Evolutionary conservation across 2,797 vertebrate species (phyloP).

Genomic region (Tenualosa thibaudeaui): DNA sequence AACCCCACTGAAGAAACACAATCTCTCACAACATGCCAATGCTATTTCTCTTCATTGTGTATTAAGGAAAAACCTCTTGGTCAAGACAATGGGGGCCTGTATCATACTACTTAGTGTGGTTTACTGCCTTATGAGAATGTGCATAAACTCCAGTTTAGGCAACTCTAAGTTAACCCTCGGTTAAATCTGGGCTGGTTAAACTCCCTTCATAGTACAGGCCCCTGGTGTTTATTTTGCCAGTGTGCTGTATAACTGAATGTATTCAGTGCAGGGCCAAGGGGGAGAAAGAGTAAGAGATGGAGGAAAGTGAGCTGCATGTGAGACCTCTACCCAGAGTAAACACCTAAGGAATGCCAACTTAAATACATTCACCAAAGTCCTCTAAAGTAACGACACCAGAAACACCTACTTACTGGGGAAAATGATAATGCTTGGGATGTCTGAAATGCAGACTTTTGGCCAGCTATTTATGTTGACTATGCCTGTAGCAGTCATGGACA

Average conservation of each 20-base stretch:
- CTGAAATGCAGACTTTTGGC: not conserved
- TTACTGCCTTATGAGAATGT: no score
- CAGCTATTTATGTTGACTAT: not conserved
- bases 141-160: no score
- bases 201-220: not conserved
- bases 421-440: slow-evolving; percentile 11
- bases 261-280: slow-evolving; percentile 24
- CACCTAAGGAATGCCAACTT: slow-evolving; percentile 59
- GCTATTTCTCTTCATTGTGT: no score
- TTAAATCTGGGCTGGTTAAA: not conserved
- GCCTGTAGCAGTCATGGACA: not conserved
- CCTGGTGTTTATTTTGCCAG: not conserved
- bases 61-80: no score
- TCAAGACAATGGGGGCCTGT: no score
- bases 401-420: slow-evolving; percentile 33
- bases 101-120: no score
- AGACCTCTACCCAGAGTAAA: slow-evolving; percentile 55
- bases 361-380: slow-evolving; percentile 46
- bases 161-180: no score
- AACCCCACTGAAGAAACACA: no score
- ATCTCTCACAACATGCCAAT: no score
- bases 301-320: slow-evolving; percentile 31
- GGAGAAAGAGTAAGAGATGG: slow-evolving; percentile 7
- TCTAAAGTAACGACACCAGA: slow-evolving; percentile 44
- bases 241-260: slow-evolving; percentile 27